Base-by-base conservation (phyloP, 2,888 invertebrate genomes). In the Octonoba sinensis region DNA sequence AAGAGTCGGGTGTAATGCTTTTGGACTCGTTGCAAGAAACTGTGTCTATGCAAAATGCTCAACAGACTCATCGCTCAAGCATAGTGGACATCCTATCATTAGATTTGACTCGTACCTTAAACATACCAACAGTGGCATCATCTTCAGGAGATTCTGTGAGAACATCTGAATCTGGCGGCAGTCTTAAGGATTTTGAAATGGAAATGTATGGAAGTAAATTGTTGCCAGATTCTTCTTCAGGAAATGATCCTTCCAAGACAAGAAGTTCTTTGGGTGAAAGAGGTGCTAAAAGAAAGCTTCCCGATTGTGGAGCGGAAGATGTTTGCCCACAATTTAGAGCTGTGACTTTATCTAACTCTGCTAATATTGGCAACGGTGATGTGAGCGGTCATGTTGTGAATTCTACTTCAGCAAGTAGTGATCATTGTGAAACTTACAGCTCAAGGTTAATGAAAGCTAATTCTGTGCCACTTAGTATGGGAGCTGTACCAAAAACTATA, bases 401-500 rank as follows among this genome's bases (percentile, higher is more conserved):
- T 6, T 59, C 36, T 49, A 54, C n/a, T 3, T 6, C 62, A 1
- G 44, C 60, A 3, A 15, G n/a, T n/a, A 36, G 51, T 22, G 72
- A 78, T n/a, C 67, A 54, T 18, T 64, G 64, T 36, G 73, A 84
- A 6, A 59, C 22, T 3, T 71, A 73, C 22, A 75, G 57, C 56
- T 56, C 72, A 12, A 44, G 74, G 13, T 65, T 70, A 15, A 22
- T 65, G 64, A 81, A 81, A 47, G 81, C 65, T 3, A 51, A 69
- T 51, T 81, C 81, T 49, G 81, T 65, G 6, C 74, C 81, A 3
- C n/a, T 66, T 51, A 82, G 85, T 16, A 86, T 87, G 0, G 95
- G 95, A 0, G 94, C 95, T 1, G 96, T 96, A 86, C 95, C 95
- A 0, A 96, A 96, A 89, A 96, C 95, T 87, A 96, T 96, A 86